A percentile compares a stretch with the other conserved stretches of the same genome.
Evolutionary conservation across 2,888 invertebrate species (phyloP).

Genomic region (Tiliacea aurago): DNA sequence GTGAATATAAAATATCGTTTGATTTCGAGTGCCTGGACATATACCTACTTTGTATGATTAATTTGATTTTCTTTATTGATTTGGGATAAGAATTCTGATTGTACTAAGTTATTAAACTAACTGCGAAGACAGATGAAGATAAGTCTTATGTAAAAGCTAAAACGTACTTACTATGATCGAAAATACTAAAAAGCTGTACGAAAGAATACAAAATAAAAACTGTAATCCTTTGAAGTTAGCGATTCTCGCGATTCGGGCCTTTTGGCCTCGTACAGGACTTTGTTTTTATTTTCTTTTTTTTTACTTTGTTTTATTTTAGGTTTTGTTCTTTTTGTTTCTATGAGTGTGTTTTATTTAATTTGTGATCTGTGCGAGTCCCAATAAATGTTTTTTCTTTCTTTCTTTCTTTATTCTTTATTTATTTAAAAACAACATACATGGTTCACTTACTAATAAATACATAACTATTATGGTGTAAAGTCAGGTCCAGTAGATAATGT

Average conservation of each 20-base stretch:
- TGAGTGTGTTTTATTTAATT: too few relatives aligned
- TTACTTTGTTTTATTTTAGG: too few relatives aligned
- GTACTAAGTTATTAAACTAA: neutral
- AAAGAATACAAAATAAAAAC: neutral
- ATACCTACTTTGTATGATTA: slow-evolving; percentile 1
- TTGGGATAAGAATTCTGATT: neutral
- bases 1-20: slow-evolving; percentile 13
- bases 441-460: neutral
- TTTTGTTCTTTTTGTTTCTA: too few relatives aligned
- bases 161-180: neutral
- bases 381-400: too few relatives aligned
- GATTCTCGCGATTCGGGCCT: too few relatives aligned
- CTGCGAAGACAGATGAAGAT: neutral
- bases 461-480: neutral
- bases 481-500: neutral
- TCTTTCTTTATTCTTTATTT: too few relatives aligned
- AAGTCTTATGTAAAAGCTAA: neutral
- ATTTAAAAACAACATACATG: neutral
- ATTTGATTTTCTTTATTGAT: slow-evolving; percentile 11
- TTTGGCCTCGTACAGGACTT: too few relatives aligned
- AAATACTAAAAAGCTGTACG: too few relatives aligned
- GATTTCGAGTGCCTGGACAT: neutral
- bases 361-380: too few relatives aligned
- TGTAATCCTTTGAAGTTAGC: neutral
- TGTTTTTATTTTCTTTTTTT: too few relatives aligned